Percentiles rank a stretch among this genome's conserved stretches.
phyloP scores from a whole-genome alignment of 2,888 invertebrate species.

The Athripsodes cinereus region DNA sequence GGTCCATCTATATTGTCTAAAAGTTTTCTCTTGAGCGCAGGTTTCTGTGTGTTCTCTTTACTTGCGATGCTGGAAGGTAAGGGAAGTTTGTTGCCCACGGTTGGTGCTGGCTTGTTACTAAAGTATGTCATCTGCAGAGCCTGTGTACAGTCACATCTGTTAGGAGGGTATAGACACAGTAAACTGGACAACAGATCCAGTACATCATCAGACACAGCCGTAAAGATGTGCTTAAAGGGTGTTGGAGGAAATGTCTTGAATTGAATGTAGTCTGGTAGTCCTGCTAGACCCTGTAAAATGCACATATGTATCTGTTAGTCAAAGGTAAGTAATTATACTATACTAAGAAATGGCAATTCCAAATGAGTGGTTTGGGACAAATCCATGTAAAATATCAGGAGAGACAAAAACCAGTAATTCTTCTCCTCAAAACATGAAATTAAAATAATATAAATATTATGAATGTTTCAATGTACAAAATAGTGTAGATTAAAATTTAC shows the following conservation, averaged over 20 bases:
- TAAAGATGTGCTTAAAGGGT: constrained; percentile 87
- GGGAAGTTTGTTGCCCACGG: constrained; percentile 77
- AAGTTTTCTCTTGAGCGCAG: constrained; percentile 71
- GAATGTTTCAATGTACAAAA: too few relatives aligned
- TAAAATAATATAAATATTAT: too few relatives aligned
- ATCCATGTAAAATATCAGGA: too few relatives aligned
- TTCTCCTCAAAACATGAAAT: too few relatives aligned
- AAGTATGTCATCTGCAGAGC: constrained; percentile 89
- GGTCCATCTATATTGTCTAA: constrained; percentile 65
- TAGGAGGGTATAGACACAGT: constrained; percentile 75
- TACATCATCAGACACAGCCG: constrained; percentile 90
- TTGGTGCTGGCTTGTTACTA: constrained; percentile 83
- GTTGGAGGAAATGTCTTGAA: constrained; percentile 83
- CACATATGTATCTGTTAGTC: too few relatives aligned
- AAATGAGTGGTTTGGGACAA: too few relatives aligned
- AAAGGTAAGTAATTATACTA: too few relatives aligned
- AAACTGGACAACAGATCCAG: constrained; percentile 72
- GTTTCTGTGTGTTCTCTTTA: constrained; percentile 57
- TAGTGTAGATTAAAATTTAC: too few relatives aligned
- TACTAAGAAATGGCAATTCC: too few relatives aligned
- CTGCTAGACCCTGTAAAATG: constrained; percentile 56
- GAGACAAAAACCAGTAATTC: too few relatives aligned
- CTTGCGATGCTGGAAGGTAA: constrained; percentile 63
- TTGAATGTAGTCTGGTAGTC: constrained; percentile 85
- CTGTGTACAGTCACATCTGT: constrained; percentile 74